Percentiles rank a stretch among this genome's conserved stretches.
Conservation (phyloP, 2,113 vertebrate species). For the Amphiprion ocellaris region DNA sequence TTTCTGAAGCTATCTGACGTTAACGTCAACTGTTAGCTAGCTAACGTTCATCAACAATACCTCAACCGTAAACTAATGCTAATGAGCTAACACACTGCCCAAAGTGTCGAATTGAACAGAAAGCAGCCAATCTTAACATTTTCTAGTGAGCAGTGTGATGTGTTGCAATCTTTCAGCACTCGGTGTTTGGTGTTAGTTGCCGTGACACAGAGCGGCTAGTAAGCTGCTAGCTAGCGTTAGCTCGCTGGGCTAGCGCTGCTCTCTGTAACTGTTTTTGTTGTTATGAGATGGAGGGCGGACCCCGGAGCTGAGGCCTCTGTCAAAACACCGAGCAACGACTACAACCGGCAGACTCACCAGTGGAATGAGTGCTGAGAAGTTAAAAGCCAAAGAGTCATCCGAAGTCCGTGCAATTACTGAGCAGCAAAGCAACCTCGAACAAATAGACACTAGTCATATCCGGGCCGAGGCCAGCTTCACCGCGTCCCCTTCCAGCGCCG, state of each 20-base stretch:
- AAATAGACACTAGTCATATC: slow-evolving; percentile 70
- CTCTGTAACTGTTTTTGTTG: slow-evolving; percentile 83
- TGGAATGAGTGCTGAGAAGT: slow-evolving; percentile 35
- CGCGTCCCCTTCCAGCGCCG: slow-evolving; percentile 73
- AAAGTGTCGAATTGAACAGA: background rate
- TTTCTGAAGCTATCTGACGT: slow-evolving; percentile 13
- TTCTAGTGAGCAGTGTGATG: background rate
- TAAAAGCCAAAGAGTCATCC: slow-evolving; percentile 43
- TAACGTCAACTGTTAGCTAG: slow-evolving; percentile 19
- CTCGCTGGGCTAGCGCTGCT: slow-evolving; percentile 56
- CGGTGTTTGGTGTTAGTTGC: slow-evolving; percentile 1
- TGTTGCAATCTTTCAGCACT: slow-evolving; percentile 6
- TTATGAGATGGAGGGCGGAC: slow-evolving; percentile 81
- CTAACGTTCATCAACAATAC: slow-evolving; percentile 12
- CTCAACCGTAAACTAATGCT: slow-evolving; percentile 21
- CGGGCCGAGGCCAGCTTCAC: slow-evolving; percentile 74
- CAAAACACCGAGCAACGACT: slow-evolving; percentile 75
- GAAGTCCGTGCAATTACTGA: slow-evolving; percentile 56
- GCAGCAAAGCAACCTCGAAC: slow-evolving; percentile 56
- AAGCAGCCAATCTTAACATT: slow-evolving; percentile 6
- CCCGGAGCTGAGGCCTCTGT: slow-evolving; percentile 84
- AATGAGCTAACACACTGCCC: slow-evolving; percentile 1
- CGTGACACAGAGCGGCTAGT: background rate
- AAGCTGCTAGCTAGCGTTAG: slow-evolving; percentile 51
- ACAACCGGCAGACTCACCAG: slow-evolving; percentile 77